These are phyloP conservation scores for Flabesymbios commensalis DNA, from an alignment of 2,888 invertebrate species.

Conservation along the genomic window DNA sequence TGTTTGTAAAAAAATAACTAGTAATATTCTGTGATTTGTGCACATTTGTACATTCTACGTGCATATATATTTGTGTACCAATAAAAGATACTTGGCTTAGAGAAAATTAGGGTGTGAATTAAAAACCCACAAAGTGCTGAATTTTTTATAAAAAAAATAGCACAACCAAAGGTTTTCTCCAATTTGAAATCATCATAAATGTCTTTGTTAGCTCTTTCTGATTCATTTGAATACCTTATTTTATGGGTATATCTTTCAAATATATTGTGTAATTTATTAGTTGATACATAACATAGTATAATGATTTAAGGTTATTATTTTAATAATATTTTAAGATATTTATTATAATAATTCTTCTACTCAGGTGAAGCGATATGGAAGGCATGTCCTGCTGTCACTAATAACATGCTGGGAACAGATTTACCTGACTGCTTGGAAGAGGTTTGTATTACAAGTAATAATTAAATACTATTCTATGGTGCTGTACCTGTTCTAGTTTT, in stretches of 20 bases:
- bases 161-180: no score
- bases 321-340: not conserved
- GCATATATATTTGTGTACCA: not conserved
- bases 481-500: not conserved
- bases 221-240: no score
- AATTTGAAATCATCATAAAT: no score
- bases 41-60: not conserved
- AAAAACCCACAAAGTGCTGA: no score
- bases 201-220: no score
- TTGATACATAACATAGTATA: not conserved
- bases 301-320: slow-evolving; percentile 1
- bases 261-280: not conserved
- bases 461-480: not conserved
- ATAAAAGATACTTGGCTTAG: not conserved
- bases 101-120: not conserved
- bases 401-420: slow-evolving; percentile 49
- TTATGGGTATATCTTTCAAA: not conserved
- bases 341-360: not conserved
- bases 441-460: not conserved
- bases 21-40: not conserved
- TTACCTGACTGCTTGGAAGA: slow-evolving; percentile 24
- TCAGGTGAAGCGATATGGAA: slow-evolving; percentile 58
- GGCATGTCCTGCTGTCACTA: slow-evolving; percentile 46
- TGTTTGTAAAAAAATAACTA: no score
- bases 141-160: no score